Conservation (phyloP, 2,797 vertebrate genomes). For the Nothura maculosa region DNA sequence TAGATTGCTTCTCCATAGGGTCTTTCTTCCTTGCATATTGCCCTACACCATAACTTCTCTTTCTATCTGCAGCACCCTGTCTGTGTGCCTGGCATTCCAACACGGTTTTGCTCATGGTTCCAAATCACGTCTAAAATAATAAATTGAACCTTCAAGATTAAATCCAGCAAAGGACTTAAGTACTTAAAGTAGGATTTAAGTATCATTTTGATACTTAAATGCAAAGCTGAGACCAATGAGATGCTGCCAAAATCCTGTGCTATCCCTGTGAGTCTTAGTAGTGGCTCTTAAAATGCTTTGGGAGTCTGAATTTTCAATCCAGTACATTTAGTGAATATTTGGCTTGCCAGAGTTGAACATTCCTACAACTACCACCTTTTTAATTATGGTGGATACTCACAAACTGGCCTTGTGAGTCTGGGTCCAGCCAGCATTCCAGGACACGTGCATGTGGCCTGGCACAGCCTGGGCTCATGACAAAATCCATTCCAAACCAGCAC, state of each 20-base stretch:
- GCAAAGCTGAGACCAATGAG: constrained; percentile 57
- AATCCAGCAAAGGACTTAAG: constrained; percentile 71
- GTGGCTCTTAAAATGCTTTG: constrained; percentile 27
- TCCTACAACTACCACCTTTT: not conserved
- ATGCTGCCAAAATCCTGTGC: constrained; percentile 68
- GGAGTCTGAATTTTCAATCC: constrained; percentile 1
- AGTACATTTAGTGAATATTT: not conserved
- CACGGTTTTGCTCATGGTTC: constrained; percentile 25
- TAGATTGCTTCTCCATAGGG: not conserved
- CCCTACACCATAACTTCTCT: not conserved
- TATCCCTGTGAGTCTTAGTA: constrained; percentile 38
- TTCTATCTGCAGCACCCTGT: not conserved
- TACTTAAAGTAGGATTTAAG: constrained; percentile 71
- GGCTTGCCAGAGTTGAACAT: not conserved
- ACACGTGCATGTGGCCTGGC: not conserved
- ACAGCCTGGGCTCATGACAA: not conserved
- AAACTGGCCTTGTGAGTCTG: not conserved
- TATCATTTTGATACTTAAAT: constrained; percentile 70
- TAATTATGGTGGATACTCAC: not conserved
- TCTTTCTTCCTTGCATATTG: not conserved
- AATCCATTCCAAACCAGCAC: not conserved
- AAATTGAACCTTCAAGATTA: constrained; percentile 69
- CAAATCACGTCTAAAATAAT: constrained; percentile 45
- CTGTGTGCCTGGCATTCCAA: constrained; percentile 27
- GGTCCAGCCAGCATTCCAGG: accelerated